Evolutionary conservation across 2,888 invertebrate genomes (phyloP).

Genomic region (Arctia plantaginis): DNA sequence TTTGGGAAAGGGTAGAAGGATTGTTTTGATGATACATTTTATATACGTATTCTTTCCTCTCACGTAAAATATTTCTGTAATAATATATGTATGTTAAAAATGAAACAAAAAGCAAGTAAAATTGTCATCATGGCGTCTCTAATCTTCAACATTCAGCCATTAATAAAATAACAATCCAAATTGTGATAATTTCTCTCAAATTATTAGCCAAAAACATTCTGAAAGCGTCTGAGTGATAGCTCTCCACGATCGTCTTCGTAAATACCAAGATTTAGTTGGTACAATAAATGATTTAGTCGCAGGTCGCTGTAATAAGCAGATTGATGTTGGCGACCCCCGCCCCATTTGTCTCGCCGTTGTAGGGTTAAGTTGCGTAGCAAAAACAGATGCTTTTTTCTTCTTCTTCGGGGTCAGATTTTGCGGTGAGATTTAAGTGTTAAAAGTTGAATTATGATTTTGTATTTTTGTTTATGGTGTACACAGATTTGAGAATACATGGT

Average conservation of each 20-base stretch:
- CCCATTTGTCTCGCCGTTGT: conserved; percentile 72
- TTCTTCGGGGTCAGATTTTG: conserved; percentile 19
- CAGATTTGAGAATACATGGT: too few relatives aligned
- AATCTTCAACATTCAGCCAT: neutral
- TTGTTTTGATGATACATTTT: neutral
- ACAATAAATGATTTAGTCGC: conserved; percentile 82
- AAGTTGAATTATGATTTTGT: conserved; percentile 7
- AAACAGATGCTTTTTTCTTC: conserved; percentile 49
- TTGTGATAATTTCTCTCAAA: conserved; percentile 20
- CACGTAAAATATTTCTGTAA: neutral
- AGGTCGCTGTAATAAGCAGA: conserved; percentile 80
- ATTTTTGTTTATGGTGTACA: neutral
- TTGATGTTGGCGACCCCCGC: conserved; percentile 75
- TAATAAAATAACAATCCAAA: conserved; percentile 14
- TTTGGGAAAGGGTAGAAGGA: too few relatives aligned
- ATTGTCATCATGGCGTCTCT: neutral
- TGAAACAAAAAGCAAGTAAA: neutral
- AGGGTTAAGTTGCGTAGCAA: conserved; percentile 45
- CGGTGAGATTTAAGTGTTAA: conserved; percentile 13
- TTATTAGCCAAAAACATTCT: conserved; percentile 53
- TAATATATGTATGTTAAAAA: neutral
- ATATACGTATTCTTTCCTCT: too few relatives aligned
- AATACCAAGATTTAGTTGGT: conserved; percentile 79
- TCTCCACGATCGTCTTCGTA: conserved; percentile 71
- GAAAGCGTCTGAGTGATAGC: conserved; percentile 67